These are phyloP conservation scores for Aviceda subcristata DNA, from an alignment of 2,113 vertebrate species.

Conservation along the genomic window DNA sequence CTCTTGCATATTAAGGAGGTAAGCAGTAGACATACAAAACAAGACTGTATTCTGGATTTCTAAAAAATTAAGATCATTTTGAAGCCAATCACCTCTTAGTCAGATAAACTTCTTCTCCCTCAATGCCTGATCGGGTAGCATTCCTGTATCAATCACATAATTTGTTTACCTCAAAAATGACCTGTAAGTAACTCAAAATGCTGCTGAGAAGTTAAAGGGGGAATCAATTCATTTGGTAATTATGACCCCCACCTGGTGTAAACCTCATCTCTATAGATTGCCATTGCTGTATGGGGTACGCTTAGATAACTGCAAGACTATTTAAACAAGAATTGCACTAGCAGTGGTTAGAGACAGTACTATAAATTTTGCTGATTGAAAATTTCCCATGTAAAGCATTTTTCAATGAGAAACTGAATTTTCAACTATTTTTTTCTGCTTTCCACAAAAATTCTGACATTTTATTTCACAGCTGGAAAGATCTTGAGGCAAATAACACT, in stretches of 20 bases:
- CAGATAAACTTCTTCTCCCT: neutral
- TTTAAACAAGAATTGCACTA: neutral
- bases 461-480: conserved; percentile 50
- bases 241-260: neutral
- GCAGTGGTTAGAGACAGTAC: neutral
- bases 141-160: neutral
- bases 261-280: neutral
- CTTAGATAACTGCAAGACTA: neutral
- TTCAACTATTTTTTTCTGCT: neutral
- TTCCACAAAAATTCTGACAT: neutral
- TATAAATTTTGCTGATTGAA: neutral
- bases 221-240: neutral
- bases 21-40: neutral
- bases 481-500: neutral
- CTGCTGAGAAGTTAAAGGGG: neutral
- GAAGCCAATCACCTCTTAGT: neutral
- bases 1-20: neutral
- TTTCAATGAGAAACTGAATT: neutral
- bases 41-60: neutral
- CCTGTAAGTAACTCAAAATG: neutral
- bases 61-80: neutral
- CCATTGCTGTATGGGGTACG: fast-evolving
- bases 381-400: neutral
- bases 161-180: neutral
- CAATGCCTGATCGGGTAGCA: neutral